These are phyloP conservation scores for Odontamblyopus lacepedii DNA, from an alignment of 2,797 vertebrate genomes.

Conservation along the genomic window DNA sequence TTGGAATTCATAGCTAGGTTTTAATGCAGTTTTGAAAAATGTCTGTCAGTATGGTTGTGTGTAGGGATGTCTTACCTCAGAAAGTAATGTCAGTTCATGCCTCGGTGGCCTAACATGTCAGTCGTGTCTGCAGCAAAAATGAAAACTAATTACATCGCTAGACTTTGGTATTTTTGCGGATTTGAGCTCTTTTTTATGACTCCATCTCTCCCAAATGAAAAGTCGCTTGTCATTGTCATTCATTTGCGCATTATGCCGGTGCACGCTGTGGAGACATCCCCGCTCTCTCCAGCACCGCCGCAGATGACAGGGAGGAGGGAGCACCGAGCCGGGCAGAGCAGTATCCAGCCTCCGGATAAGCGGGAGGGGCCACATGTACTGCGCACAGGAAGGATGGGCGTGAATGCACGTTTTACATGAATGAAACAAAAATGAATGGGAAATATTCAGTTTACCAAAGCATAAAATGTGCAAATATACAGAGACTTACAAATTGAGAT, in stretches of 20 bases:
- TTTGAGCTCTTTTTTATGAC: neutral
- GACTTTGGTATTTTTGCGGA: neutral
- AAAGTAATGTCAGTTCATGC: constrained; percentile 8
- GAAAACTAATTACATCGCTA: neutral
- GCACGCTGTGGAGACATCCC: constrained; percentile 67
- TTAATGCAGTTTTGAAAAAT: neutral
- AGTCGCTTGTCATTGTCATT: constrained; percentile 20
- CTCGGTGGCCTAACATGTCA: constrained; percentile 21
- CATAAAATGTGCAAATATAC: neutral
- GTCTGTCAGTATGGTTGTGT: neutral
- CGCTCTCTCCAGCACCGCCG: constrained; percentile 64
- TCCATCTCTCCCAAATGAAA: constrained; percentile 20
- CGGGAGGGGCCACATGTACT: constrained; percentile 6
- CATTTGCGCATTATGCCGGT: constrained; percentile 42
- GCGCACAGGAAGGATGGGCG: constrained; percentile 10
- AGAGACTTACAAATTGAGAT: neutral
- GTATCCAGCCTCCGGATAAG: constrained; percentile 14
- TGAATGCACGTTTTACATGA: constrained; percentile 32
- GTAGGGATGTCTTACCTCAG: constrained; percentile 51
- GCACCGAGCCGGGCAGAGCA: too few species aligned
- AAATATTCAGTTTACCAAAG: neutral
- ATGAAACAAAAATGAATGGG: constrained; percentile 48
- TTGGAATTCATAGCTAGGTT: constrained; percentile 9
- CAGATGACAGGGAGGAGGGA: constrained; percentile 58
- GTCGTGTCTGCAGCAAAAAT: constrained; percentile 12